Percentiles rank a stretch among this genome's conserved stretches.
phyloP scores from a whole-genome alignment of 2,888 invertebrate genomes.

The Protophormia terraenovae region DNA sequence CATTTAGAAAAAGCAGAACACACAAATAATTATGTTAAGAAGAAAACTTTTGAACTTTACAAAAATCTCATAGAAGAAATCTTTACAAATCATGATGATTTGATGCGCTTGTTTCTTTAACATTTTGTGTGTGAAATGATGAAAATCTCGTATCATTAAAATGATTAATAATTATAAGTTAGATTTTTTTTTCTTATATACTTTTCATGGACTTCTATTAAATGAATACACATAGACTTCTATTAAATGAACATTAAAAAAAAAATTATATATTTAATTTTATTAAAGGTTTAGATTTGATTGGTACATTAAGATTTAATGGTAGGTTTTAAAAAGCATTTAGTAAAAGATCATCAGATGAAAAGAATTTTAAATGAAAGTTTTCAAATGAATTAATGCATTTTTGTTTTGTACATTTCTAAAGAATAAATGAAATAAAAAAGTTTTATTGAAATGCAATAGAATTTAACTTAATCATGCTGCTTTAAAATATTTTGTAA shows the following conservation, averaged over 20 bases:
- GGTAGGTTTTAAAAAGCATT: not conserved
- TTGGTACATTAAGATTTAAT: slow-evolving; percentile 30
- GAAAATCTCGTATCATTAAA: slow-evolving; percentile 56
- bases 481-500: slow-evolving; percentile 25
- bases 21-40: slow-evolving; percentile 29
- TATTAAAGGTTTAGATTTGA: slow-evolving; percentile 22
- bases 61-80: not conserved
- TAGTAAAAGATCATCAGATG: not conserved
- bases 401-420: slow-evolving; percentile 1
- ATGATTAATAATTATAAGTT: slow-evolving; percentile 64
- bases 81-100: slow-evolving; percentile 31
- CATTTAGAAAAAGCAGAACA: slow-evolving; percentile 19
- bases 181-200: not conserved
- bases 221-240: slow-evolving; percentile 14
- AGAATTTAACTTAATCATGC: slow-evolving; percentile 1
- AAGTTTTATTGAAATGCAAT: slow-evolving; percentile 7
- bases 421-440: slow-evolving; percentile 25
- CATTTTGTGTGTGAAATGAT: slow-evolving; percentile 20
- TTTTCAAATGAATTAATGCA: slow-evolving; percentile 16
- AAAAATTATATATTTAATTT: not conserved
- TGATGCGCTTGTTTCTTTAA: not conserved
- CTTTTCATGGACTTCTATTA: slow-evolving; percentile 20
- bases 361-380: slow-evolving; percentile 55
- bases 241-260: not conserved
- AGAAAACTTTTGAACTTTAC: slow-evolving; percentile 1